Evolutionary conservation across 2,797 vertebrate species (phyloP), one percentile per base, ranked within the genome.

Genomic region (Neosilurus hyrtlii): DNA sequence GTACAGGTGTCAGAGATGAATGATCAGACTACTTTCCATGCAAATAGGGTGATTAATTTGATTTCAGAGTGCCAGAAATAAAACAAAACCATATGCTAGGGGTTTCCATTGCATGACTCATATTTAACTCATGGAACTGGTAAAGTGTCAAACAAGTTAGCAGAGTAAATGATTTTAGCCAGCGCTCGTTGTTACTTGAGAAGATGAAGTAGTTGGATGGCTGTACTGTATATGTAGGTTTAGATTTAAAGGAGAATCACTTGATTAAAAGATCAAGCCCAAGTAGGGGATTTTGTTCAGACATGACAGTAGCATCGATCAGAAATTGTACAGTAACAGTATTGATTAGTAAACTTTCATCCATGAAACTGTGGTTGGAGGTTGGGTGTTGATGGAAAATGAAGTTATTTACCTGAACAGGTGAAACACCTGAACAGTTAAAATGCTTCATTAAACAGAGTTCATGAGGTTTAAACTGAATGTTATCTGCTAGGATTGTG

Each of bases 1-100:
- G 78, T 79, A 37, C 35, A 81, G 62, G 83, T 78, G 66, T 72
- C 78, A 12, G 62, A 76, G 73, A 81, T 24, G 83, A 73, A 49
- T 43, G 49, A 77, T 62, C 26, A 11, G 80, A 54, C 70, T 61
- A 43, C 67, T 72, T 12, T 22, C 2, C 15, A 78, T 79, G 49
- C 56, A 63, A 73, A 81, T 35, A 76, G 54, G 30, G 79, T 49
- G n/a, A 66, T 81, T 66, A 51, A 51, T 78, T 70, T 83, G 78
- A 76, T 77, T 81, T 81, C 63, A 12, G 30, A 77, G 62, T 15
- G 57, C 74, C 66, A 59, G 74, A 65, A 82, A 82, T 78, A 78
- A 71, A 82, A 30, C 18, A 56, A 81, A 81, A 54, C 54, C 71
- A 43, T 54, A 62, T 51, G 79, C 37, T 67, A 24, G 26, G 59